Percentiles rank a stretch among this genome's conserved stretches.
phyloP scores from a whole-genome alignment of 2,888 invertebrate genomes.

The Apamea crenata region DNA sequence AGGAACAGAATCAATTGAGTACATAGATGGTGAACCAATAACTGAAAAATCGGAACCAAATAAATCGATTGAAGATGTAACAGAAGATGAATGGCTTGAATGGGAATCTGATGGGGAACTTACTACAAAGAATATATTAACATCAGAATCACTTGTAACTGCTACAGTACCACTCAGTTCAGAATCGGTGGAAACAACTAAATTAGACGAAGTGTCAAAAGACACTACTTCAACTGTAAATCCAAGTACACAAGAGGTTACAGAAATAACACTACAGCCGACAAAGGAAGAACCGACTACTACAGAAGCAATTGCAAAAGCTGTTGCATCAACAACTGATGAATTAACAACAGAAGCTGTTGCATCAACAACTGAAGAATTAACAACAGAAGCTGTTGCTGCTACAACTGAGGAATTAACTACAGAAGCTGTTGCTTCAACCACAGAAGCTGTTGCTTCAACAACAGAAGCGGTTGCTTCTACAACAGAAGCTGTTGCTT shows the following conservation, averaged over 20 bases:
- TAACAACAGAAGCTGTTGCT: not conserved
- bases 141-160: conserved; percentile 9
- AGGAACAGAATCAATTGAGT: not conserved
- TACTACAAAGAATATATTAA: not conserved
- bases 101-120: not conserved
- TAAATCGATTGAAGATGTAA: not conserved
- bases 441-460: too few relatives aligned
- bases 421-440: not conserved
- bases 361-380: not conserved
- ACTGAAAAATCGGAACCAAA: not conserved
- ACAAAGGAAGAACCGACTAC: not conserved
- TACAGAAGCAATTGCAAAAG: not conserved
- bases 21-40: not conserved
- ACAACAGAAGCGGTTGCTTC: too few relatives aligned
- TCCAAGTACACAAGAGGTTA: not conserved
- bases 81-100: conserved; percentile 18
- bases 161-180: too few relatives aligned
- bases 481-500: too few relatives aligned
- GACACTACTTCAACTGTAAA: not conserved
- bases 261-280: not conserved
- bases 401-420: not conserved
- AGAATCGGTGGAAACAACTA: not conserved
- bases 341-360: not conserved
- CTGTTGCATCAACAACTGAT: not conserved
- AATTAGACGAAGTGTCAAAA: not conserved